These are phyloP conservation scores for Hartigia nigra DNA, from an alignment of 2,888 invertebrate genomes.

Conservation along the genomic window DNA sequence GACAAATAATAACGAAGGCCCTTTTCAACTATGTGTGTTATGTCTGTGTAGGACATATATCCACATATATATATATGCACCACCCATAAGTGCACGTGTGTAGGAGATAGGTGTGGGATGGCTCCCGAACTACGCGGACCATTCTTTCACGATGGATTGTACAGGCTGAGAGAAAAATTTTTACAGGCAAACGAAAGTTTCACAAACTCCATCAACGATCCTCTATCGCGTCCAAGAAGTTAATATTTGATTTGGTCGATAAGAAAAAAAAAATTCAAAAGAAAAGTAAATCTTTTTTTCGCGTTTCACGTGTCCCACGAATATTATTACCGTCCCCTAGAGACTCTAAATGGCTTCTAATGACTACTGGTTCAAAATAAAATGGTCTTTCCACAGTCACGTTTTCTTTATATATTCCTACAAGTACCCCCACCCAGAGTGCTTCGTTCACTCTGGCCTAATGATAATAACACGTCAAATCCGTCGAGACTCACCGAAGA, in stretches of 20 bases:
- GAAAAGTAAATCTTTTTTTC: background rate
- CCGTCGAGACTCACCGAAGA: background rate
- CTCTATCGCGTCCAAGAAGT: background rate
- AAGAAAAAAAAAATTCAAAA: no score
- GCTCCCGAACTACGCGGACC: constrained; percentile 36
- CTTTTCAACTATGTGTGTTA: background rate
- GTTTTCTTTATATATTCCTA: background rate
- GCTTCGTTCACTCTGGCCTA: constrained; percentile 19
- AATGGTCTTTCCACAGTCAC: background rate
- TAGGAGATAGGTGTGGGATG: constrained; percentile 13
- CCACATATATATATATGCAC: background rate
- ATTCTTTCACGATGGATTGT: constrained; percentile 21
- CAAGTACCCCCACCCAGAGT: background rate
- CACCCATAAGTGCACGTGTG: background rate
- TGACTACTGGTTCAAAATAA: background rate
- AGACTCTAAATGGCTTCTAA: background rate
- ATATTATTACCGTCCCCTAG: background rate
- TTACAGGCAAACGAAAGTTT: background rate
- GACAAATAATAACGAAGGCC: constrained; percentile 9
- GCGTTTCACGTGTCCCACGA: background rate
- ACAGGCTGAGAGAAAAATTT: constrained; percentile 23
- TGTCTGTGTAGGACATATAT: background rate
- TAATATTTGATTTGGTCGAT: background rate
- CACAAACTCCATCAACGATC: background rate
- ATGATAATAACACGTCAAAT: constrained; percentile 25